Evolutionary conservation across 2,888 invertebrate genomes (phyloP), one percentile per base, ranked within the genome.

Genomic region (Hydriomena furcata): DNA sequence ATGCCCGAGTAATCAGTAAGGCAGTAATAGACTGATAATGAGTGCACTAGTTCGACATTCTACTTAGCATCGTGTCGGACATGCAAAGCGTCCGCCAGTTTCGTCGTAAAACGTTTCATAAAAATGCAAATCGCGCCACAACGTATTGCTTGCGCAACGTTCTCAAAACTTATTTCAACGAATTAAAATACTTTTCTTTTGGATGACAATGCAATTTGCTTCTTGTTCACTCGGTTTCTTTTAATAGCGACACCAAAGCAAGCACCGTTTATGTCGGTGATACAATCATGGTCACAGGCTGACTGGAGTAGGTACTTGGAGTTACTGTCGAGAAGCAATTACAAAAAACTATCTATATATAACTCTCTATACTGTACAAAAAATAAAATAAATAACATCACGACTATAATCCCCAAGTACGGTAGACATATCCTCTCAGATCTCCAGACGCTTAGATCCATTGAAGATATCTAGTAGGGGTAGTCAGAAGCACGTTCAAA

Each of bases 61-160:
- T 32, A 31, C 7, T 20, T 46, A 7, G 8, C 21, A 59, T 58
- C 52, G 52, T 55, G 52, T 52, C 42, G 52, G 55, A 45, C 52
- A 28, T 28, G 38, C 42, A 52, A 52, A 45, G 43, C 47, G 25
- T 44, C 34, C 38, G 24, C 40, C 37, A 52, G 58, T 58, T 63
- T 57, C 60, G 68, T 69, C 71, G 73, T 81, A 79, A 82, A 83
- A 76, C 80, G 81, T 82, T 86, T 84, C 84, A 86, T 87, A 87
- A 87, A 89, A 88, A 89, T 87, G 88, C 80, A 87, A 89, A 89
- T 88, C 73, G 71, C 55, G 66, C 66, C 58, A 68, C 79, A 80
- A 82, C 84, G 85, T 84, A 84, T 82, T 84, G 83, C 82, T 72
- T 61, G 71, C 61, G 63, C 65, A 68, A 70, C 65, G 63, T 75